Base-by-base conservation (phyloP, 2,113 vertebrate genomes). In the Apistogramma diplotaenia region DNA sequence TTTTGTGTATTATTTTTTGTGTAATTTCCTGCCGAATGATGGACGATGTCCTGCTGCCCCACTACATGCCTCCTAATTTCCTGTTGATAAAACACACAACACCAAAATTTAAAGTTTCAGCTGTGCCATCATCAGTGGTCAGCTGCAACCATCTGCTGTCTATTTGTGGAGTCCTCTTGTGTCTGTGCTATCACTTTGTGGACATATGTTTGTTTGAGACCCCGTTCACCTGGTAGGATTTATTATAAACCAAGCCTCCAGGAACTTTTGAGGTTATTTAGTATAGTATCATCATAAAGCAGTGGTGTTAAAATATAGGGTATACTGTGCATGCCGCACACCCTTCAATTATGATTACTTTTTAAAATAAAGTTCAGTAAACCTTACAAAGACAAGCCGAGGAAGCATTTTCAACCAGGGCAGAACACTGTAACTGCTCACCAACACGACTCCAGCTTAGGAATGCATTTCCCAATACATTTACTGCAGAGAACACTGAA, bases 1-100 rank as follows among this genome's bases (percentile, higher is more conserved):
- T 84, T 61, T 33, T 31, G 10, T 23, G 6, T 76, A 13, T 79
- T 57, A 37, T 23, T 51, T 75, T 75, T 49, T 33, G 49, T 78
- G 71, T 57, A 79, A 81, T 84, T 85, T 81, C 74, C 82, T 51
- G 46, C 31, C 18, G 19, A 81, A 65, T 29, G 74, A 79, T 35
- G 23, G 74, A 16, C 2, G 21, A 54, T 77, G 72, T 15, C 76
- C 71, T n/a, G n/a, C 16, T 56, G 21, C 16, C 37, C 37, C 7
- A 3, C 19, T 18, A 12, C 74, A 84, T 60, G 51, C 49, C 55
- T 72, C 12, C 16, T 61, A 77, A 82, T 88, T 81, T 87, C 84
- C 87, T 88, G 60, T 58, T 46, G 75, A 74, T 84, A 25, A 51
- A 54, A 83, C 27, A 70, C 40, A 55, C 8, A 25, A 27, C 21